Conservation (phyloP, 2,888 invertebrate genomes). For the Antheraea yamamai region DNA sequence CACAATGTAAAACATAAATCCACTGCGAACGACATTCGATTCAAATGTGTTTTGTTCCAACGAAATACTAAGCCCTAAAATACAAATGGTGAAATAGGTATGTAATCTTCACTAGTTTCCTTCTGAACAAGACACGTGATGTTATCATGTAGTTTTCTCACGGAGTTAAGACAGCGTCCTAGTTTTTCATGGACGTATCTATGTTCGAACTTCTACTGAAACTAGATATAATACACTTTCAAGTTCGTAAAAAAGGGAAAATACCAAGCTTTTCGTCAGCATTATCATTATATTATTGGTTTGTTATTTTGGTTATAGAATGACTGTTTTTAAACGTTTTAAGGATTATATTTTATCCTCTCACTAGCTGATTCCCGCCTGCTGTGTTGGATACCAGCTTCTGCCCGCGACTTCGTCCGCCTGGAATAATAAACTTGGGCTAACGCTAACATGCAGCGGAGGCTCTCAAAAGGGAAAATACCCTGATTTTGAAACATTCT, state of each 20-base stretch:
- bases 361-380: too few relatives aligned
- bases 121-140: slow-evolving; percentile 29
- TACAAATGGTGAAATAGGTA: slow-evolving; percentile 1
- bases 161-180: slow-evolving; percentile 28
- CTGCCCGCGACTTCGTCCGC: too few relatives aligned
- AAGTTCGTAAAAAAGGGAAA: background rate
- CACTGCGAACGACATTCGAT: background rate
- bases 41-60: background rate
- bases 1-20: background rate
- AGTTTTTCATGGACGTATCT: slow-evolving; percentile 13
- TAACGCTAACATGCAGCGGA: too few relatives aligned
- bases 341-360: too few relatives aligned
- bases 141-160: slow-evolving; percentile 41
- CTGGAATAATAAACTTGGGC: too few relatives aligned
- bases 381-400: too few relatives aligned
- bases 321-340: too few relatives aligned
- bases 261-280: background rate
- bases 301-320: too few relatives aligned
- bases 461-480: too few relatives aligned
- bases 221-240: background rate
- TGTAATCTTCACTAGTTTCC: slow-evolving; percentile 1
- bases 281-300: background rate
- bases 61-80: slow-evolving; percentile 9
- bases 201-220: slow-evolving; percentile 11
- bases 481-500: too few relatives aligned